These are phyloP conservation scores for Brachypteracias leptosomus DNA, from an alignment of 2,113 vertebrate species.

Conservation along the genomic window DNA sequence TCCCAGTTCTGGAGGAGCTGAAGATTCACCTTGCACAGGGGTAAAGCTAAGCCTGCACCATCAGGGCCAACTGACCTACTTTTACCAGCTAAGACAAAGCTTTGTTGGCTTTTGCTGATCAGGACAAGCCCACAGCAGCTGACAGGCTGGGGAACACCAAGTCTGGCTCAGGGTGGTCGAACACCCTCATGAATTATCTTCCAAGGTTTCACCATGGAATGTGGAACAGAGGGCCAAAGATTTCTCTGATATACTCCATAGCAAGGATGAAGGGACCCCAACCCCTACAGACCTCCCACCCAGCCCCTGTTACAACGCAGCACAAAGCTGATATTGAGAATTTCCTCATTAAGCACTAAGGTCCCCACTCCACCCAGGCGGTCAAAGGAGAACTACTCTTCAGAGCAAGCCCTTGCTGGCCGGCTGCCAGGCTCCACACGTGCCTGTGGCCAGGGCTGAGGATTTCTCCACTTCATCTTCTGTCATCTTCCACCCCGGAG, in stretches of 20 bases:
- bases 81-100: not conserved
- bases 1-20: not conserved
- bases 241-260: accelerated
- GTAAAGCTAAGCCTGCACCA: not conserved
- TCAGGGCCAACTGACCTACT: not conserved
- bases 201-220: not conserved
- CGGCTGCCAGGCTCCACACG: not conserved
- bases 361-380: not conserved
- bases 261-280: not conserved
- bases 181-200: not conserved
- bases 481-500: slow-evolving; percentile 22
- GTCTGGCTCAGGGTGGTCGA: accelerated
- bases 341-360: not conserved
- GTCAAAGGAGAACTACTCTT: not conserved
- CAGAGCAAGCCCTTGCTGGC: not conserved
- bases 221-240: not conserved
- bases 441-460: not conserved
- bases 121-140: not conserved
- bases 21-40: not conserved
- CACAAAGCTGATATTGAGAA: not conserved
- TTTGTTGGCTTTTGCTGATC: not conserved
- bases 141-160: not conserved
- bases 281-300: not conserved
- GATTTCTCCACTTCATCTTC: slow-evolving; percentile 36
- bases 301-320: not conserved